A percentile compares a stretch with the other conserved stretches of the same genome.
phyloP scores from a whole-genome alignment of 2,797 vertebrate species.

The Ceryle rudis region DNA sequence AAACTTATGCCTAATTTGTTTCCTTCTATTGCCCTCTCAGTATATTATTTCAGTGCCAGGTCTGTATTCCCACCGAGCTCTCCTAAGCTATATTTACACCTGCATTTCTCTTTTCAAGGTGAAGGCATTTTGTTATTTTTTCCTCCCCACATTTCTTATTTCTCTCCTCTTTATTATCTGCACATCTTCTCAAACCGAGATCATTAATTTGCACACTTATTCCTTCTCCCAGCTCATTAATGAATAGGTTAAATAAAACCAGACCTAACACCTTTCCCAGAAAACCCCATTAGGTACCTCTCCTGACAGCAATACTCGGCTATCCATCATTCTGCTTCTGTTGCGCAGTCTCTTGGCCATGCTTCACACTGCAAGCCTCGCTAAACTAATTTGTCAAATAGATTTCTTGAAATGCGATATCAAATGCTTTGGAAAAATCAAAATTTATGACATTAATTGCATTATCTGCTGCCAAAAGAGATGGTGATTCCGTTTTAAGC shows the following conservation, averaged over 20 bases:
- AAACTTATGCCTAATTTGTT: background rate
- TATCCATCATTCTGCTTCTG: conserved; percentile 53
- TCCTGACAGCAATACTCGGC: background rate
- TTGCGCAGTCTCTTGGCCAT: background rate
- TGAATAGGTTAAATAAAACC: conserved; percentile 60
- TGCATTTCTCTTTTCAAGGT: background rate
- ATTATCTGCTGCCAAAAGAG: conserved; percentile 32
- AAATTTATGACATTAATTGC: conserved; percentile 29
- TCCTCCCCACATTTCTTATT: background rate
- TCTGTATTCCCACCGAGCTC: background rate
- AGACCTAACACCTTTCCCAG: conserved; percentile 36
- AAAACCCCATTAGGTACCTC: conserved; percentile 46
- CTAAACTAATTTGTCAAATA: conserved; percentile 57
- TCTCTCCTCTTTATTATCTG: background rate
- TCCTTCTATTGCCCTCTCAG: background rate
- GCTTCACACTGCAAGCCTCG: background rate
- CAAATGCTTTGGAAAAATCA: conserved; percentile 41
- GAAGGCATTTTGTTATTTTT: background rate
- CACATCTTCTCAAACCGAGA: background rate
- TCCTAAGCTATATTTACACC: background rate
- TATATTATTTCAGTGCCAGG: background rate
- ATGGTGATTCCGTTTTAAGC: background rate
- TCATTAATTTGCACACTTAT: conserved; percentile 43
- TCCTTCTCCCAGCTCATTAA: conserved; percentile 48
- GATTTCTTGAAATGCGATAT: conserved; percentile 41